A percentile compares a stretch with the other conserved stretches of the same genome.
Evolutionary conservation across 2,113 vertebrate species (phyloP).

Genomic region (Corydoras maculifer): DNA sequence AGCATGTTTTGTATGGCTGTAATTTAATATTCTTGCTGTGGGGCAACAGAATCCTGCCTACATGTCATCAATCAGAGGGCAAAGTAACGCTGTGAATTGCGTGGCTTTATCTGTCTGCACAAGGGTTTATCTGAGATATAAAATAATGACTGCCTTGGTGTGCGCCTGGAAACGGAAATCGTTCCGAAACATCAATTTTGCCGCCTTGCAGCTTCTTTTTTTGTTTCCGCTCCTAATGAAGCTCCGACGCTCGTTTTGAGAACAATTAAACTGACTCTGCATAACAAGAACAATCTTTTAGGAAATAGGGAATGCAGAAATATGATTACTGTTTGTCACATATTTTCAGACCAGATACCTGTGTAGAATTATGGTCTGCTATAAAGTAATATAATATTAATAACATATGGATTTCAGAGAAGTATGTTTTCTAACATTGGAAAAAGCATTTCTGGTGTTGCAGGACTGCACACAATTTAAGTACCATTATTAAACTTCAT

Average conservation of each 20-base stretch:
- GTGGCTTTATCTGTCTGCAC: neutral
- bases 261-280: conserved; percentile 18
- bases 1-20: neutral
- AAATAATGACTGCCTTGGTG: neutral
- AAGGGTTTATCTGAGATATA: conserved; percentile 17
- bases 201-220: neutral
- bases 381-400: too few species aligned
- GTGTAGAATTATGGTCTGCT: too few species aligned
- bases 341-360: too few species aligned
- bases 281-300: neutral
- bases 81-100: conserved; percentile 2
- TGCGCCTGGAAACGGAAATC: neutral
- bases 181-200: conserved; percentile 1
- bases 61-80: conserved; percentile 9
- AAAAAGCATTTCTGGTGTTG: too few species aligned
- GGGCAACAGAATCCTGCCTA: neutral
- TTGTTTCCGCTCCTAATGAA: neutral
- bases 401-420: too few species aligned
- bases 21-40: conserved; percentile 10
- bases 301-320: conserved; percentile 14
- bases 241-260: neutral
- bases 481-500: too few species aligned
- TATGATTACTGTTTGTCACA: neutral
- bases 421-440: too few species aligned
- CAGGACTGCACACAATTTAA: too few species aligned